Evolutionary conservation across 2,797 vertebrate species (phyloP).

Genomic region (Eospalax fontanierii): DNA sequence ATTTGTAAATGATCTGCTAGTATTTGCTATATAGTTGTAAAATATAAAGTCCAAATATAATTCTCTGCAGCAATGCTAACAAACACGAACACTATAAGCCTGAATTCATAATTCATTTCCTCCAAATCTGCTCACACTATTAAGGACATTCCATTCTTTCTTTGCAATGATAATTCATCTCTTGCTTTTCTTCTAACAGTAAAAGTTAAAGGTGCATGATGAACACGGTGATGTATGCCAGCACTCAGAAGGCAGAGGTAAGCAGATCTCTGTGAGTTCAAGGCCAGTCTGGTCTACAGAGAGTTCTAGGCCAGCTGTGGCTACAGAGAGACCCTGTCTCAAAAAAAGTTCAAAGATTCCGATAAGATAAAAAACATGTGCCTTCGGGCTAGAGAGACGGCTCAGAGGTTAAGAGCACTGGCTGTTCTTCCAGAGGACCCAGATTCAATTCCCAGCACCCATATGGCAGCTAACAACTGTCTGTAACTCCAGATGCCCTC

Average conservation of each 20-base stretch:
- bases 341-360: too few species aligned
- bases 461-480: too few species aligned
- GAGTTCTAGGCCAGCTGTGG: neutral
- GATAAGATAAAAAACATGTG: too few species aligned
- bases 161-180: constrained; percentile 37
- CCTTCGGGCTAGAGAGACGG: too few species aligned
- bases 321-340: too few species aligned
- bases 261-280: neutral
- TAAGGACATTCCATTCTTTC: constrained; percentile 32
- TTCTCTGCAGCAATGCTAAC: constrained; percentile 7
- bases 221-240: neutral
- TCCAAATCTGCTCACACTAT: constrained; percentile 18
- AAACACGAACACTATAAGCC: constrained; percentile 18
- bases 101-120: constrained; percentile 31
- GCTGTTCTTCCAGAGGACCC: too few species aligned
- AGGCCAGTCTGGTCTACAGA: neutral
- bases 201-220: constrained; percentile 35
- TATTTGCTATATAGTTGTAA: neutral
- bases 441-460: too few species aligned
- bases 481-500: too few species aligned
- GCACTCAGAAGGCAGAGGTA: neutral
- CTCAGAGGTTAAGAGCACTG: too few species aligned
- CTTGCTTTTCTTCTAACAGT: constrained; percentile 30
- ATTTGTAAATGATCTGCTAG: constrained; percentile 30
- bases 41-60: constrained; percentile 48